Percentiles rank a stretch among this genome's conserved stretches.
These are phyloP conservation scores for Paratilapia polleni DNA, from an alignment of 2,113 vertebrate species.

Conservation along the genomic window DNA sequence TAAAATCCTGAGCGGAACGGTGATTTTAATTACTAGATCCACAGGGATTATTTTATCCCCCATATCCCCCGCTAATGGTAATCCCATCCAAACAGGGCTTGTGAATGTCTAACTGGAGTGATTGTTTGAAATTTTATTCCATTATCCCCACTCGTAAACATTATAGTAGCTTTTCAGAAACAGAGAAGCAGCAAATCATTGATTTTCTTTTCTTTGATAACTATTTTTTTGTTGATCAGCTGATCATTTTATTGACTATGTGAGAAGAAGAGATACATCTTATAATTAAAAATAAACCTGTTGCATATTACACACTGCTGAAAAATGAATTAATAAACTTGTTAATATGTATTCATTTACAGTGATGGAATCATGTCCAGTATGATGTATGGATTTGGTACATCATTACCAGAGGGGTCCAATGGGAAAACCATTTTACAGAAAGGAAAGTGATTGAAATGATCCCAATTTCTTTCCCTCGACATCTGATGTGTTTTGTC, in stretches of 20 bases:
- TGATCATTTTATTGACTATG: background rate
- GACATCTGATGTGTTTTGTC: constrained; percentile 40
- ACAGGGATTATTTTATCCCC: background rate
- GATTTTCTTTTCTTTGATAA: background rate
- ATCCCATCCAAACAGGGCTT: background rate
- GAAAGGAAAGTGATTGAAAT: constrained; percentile 16
- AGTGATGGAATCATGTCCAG: background rate
- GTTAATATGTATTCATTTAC: background rate
- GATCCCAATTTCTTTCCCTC: constrained; percentile 15
- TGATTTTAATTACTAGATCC: background rate
- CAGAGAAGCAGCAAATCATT: background rate
- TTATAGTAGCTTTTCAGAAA: background rate
- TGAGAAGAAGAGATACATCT: no score
- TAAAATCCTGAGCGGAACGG: background rate
- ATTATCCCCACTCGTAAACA: background rate
- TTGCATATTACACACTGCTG: background rate
- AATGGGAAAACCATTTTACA: constrained; percentile 2
- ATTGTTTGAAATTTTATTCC: background rate
- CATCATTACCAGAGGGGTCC: background rate
- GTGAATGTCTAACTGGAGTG: background rate
- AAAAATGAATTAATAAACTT: background rate
- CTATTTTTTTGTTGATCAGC: background rate
- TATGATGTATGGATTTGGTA: constrained; percentile 9
- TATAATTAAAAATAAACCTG: background rate
- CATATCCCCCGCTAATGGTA: background rate